A percentile compares a stretch with the other conserved stretches of the same genome.
Evolutionary conservation across 2,888 invertebrate genomes (phyloP).

Genomic region (Branchipolynoe longqiensis): DNA sequence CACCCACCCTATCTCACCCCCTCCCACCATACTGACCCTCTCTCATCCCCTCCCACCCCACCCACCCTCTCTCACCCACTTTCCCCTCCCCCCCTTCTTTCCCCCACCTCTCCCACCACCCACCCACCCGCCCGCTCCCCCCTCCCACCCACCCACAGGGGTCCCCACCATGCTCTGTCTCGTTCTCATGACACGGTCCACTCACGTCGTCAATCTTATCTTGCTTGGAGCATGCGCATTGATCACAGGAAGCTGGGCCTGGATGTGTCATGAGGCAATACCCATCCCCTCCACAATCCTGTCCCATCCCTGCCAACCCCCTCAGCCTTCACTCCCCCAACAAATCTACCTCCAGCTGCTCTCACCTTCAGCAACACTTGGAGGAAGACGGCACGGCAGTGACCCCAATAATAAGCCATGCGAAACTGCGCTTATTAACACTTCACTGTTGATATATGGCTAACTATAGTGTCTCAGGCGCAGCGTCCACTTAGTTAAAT

Average conservation of each 20-base stretch:
- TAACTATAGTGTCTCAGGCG: no score
- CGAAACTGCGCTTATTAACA: no score
- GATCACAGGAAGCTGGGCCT: not conserved
- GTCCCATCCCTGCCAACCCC: not conserved
- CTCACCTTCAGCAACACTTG: not conserved
- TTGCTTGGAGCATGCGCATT: not conserved
- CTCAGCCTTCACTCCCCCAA: not conserved
- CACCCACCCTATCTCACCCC: not conserved
- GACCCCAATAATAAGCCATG: not conserved
- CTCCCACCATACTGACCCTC: not conserved
- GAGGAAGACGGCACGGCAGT: not conserved
- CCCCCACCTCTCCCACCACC: not conserved
- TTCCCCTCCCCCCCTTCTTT: not conserved
- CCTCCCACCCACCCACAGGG: not conserved
- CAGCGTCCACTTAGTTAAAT: no score
- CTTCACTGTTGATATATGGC: no score
- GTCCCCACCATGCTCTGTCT: not conserved
- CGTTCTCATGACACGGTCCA: not conserved
- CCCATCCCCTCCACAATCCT: not conserved
- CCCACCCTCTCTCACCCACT: not conserved
- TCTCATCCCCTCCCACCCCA: not conserved
- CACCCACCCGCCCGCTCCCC: not conserved
- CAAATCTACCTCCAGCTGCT: not conserved
- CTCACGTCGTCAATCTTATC: constrained; percentile 26
- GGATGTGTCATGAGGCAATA: not conserved